phyloP scores from a whole-genome alignment of 2,113 vertebrate species.

The Pitta sordida region DNA sequence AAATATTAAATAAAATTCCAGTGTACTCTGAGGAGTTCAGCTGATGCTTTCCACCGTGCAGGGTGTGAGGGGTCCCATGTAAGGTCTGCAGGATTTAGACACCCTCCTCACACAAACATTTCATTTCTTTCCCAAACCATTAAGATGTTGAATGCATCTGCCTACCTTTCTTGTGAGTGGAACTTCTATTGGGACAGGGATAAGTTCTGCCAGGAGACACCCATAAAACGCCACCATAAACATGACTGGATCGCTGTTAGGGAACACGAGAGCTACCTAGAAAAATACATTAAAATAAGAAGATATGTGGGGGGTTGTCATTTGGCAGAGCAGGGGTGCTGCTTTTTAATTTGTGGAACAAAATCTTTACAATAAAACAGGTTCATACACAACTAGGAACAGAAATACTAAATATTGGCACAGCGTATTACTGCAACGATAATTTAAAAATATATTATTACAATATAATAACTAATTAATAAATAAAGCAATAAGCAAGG shows the following conservation, averaged over 20 bases:
- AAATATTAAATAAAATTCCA: neutral
- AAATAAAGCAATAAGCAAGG: neutral
- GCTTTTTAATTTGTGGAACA: neutral
- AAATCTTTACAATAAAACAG: neutral
- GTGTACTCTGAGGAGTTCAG: neutral
- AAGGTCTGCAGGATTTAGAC: neutral
- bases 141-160: neutral
- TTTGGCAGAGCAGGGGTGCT: neutral
- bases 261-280: slow-evolving; percentile 94
- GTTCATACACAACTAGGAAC: neutral
- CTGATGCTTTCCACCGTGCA: neutral
- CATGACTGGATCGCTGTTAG: slow-evolving; percentile 94
- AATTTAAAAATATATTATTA: neutral
- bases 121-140: neutral
- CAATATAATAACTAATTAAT: neutral
- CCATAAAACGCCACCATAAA: slow-evolving; percentile 98
- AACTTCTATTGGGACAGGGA: slow-evolving; percentile 95
- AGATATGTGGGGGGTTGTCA: fast-evolving
- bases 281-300: neutral
- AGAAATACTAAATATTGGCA: neutral
- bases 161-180: slow-evolving; percentile 93
- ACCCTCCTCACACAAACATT: neutral
- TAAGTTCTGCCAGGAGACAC: slow-evolving; percentile 91
- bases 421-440: neutral
- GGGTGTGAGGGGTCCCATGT: neutral